Evolutionary conservation across 2,113 vertebrate species (phyloP).

Genomic region (Pagrus major): DNA sequence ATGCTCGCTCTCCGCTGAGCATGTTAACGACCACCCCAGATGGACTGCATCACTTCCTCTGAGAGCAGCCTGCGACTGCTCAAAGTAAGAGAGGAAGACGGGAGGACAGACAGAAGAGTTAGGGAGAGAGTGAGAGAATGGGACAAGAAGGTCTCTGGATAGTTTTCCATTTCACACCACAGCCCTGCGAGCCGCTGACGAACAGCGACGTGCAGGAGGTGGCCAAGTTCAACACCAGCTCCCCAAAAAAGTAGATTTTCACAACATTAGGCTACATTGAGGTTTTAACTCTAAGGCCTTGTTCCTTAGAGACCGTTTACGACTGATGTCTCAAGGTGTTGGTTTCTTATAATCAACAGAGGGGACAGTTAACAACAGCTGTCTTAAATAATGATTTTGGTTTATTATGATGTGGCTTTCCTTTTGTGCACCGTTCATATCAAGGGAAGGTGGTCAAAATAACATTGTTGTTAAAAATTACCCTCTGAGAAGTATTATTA

Average conservation of each 20-base stretch:
- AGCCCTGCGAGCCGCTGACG: not conserved
- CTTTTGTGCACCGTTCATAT: not conserved
- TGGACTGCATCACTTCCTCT: slow-evolving; percentile 71
- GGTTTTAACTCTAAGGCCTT: not conserved
- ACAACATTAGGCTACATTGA: not conserved
- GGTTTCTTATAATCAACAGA: not conserved
- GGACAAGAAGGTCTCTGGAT: slow-evolving; percentile 9
- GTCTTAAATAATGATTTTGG: no score
- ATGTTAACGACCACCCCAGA: slow-evolving; percentile 76
- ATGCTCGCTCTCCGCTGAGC: slow-evolving; percentile 53
- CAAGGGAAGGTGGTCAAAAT: no score
- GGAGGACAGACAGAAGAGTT: slow-evolving; percentile 11
- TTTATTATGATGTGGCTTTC: not conserved
- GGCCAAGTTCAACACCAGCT: not conserved
- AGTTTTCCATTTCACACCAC: slow-evolving; percentile 35
- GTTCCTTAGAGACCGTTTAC: not conserved
- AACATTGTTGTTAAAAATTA: not conserved
- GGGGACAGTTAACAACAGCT: no score
- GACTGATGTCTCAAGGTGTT: not conserved
- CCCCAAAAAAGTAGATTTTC: not conserved
- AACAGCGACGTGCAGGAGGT: not conserved
- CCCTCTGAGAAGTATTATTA: not conserved
- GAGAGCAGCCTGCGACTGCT: slow-evolving; percentile 53
- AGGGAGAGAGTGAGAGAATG: not conserved
- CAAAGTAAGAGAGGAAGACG: slow-evolving; percentile 36